Evolutionary conservation across 2,888 invertebrate species (phyloP), one percentile per base, ranked within the genome.

Genomic region (Syritta pipiens): DNA sequence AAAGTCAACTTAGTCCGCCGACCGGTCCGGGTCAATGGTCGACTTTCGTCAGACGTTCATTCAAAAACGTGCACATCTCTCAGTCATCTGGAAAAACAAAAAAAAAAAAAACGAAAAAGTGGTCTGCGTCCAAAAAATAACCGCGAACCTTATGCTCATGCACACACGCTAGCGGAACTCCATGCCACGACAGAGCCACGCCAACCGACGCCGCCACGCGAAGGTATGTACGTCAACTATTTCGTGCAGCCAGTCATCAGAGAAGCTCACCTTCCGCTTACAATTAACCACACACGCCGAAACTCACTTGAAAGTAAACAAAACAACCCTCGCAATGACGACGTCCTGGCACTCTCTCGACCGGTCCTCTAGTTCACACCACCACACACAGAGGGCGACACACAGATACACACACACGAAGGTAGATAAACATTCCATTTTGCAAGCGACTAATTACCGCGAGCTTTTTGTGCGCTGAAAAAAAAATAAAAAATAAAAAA

Each of bases 381-480:
- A 24, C 9, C 20, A 20, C 46, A 44, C 26, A 22, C 44, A 30
- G n/a, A n/a, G n/a, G n/a, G n/a, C n/a, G n/a, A n/a, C 30, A 48
- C 37, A 17, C 42, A 49, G 5, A 6, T 28, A 32, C 24, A 19
- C 19, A n/a, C 20, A 60, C 35, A 57, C 57, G n/a, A n/a, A n/a
- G n/a, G n/a, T n/a, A n/a, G n/a, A n/a, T n/a, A n/a, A n/a, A n/a
- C n/a, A n/a, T n/a, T n/a, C n/a, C n/a, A n/a, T n/a, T n/a, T n/a
- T n/a, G n/a, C n/a, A n/a, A n/a, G n/a, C n/a, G 30, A 53, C 74
- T 75, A 75, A 75, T 75, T 75, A 59, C 72, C 42, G 46, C 57
- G 59, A 48, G 53, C n/a, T 55, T 63, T 57, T 55, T 57, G 26
- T 71, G 53, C 7, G 19, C 40, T 24, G 30, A 71, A 35, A 63